Conservation (phyloP, 2,888 invertebrate genomes). For the Euplexia lucipara region DNA sequence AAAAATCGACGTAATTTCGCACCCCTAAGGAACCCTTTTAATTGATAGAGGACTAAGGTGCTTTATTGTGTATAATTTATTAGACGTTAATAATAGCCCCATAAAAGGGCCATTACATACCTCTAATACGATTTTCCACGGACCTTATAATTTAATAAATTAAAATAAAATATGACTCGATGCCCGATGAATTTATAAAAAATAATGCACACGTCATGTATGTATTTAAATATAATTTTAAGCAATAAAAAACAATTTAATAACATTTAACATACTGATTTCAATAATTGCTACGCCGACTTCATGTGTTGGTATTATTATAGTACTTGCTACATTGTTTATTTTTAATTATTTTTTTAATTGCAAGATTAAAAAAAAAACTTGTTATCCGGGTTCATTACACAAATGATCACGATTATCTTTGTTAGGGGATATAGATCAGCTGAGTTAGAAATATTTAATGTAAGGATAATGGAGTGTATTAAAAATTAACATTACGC, state of each 20-base stretch:
- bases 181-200: constrained; percentile 9
- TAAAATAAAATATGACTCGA: constrained; percentile 27
- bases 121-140: constrained; percentile 14
- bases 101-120: constrained; percentile 12
- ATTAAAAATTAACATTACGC: too few relatives aligned
- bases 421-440: constrained; percentile 11
- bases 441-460: neutral
- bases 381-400: constrained; percentile 43
- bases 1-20: too few relatives aligned
- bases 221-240: constrained; percentile 36
- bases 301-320: constrained; percentile 25
- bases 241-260: constrained; percentile 41
- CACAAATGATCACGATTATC: constrained; percentile 12
- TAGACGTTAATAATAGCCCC: too few relatives aligned
- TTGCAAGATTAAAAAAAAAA: constrained; percentile 6
- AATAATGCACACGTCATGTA: constrained; percentile 25
- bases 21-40: too few relatives aligned
- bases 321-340: constrained; percentile 14
- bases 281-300: constrained; percentile 35
- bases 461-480: too few relatives aligned
- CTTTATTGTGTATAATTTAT: too few relatives aligned
- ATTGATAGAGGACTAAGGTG: neutral
- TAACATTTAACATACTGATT: constrained; percentile 38
- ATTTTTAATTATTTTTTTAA: constrained; percentile 50
- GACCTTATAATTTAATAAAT: constrained; percentile 44